These are phyloP conservation scores for Zosterops borbonicus DNA, from an alignment of 2,113 vertebrate species.

Conservation along the genomic window DNA sequence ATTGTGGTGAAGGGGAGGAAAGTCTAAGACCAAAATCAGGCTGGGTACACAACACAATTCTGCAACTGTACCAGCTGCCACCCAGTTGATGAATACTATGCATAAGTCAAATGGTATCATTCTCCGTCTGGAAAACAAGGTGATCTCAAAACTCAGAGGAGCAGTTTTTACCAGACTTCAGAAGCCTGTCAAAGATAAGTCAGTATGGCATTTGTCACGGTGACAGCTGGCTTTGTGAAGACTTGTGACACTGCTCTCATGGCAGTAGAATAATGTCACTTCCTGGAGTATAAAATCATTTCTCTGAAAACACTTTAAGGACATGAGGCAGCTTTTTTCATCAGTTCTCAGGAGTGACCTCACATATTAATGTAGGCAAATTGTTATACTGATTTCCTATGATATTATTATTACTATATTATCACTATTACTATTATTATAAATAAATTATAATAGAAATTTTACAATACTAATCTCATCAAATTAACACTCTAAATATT, in stretches of 20 bases:
- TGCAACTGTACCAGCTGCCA: not conserved
- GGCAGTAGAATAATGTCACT: not conserved
- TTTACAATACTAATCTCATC: not conserved
- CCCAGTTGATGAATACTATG: not conserved
- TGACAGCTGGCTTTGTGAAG: not conserved
- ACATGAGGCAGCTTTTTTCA: not conserved
- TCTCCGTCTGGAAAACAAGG: not conserved
- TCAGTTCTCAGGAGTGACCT: not conserved
- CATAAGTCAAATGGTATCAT: not conserved
- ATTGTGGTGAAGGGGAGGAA: not conserved
- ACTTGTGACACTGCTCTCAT: not conserved
- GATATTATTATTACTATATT: not conserved
- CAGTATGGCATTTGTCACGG: not conserved
- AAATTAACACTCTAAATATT: not conserved
- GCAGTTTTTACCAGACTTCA: not conserved
- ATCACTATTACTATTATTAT: not conserved
- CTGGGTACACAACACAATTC: not conserved
- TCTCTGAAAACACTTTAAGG: not conserved
- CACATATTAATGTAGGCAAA: not conserved
- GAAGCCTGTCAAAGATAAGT: not conserved
- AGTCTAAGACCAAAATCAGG: not conserved
- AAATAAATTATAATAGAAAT: not conserved
- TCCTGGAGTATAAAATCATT: not conserved
- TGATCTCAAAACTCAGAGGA: not conserved
- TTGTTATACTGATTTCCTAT: not conserved